Evolutionary conservation across 2,797 vertebrate genomes (phyloP).

Genomic region (Esox lucius): DNA sequence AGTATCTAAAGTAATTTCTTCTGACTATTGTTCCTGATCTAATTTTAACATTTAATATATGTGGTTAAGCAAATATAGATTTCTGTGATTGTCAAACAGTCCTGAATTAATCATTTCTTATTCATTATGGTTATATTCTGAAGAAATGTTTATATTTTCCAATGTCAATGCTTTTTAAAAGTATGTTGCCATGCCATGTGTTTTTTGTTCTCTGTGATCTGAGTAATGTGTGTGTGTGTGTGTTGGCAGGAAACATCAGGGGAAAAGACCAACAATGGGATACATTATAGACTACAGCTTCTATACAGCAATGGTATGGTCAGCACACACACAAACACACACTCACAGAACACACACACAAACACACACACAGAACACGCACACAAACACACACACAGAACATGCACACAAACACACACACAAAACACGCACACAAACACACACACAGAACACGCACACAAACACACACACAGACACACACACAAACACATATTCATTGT

Average conservation of each 20-base stretch:
- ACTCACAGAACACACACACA: constrained; percentile 36
- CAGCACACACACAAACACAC: constrained; percentile 38
- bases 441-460: constrained; percentile 40
- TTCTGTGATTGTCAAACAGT: too few relatives aligned
- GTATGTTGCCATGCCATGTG: too few relatives aligned
- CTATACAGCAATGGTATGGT: constrained; percentile 93
- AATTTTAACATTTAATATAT: neutral
- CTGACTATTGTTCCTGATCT: neutral
- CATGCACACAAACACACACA: constrained; percentile 43
- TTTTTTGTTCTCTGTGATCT: constrained; percentile 11
- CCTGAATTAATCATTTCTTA: too few relatives aligned
- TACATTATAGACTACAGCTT: constrained; percentile 93
- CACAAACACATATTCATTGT: neutral
- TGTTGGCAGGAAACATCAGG: constrained; percentile 89
- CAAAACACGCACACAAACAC: constrained; percentile 17
- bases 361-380: constrained; percentile 20
- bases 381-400: constrained; percentile 21
- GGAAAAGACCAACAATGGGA: constrained; percentile 96
- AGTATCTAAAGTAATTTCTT: neutral
- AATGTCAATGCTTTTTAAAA: too few relatives aligned
- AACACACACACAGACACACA: constrained; percentile 39
- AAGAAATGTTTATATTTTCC: too few relatives aligned
- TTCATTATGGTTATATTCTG: too few relatives aligned
- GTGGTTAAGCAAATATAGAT: neutral
- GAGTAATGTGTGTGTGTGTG: constrained; percentile 42